Conservation (phyloP, 2,797 vertebrate genomes). For the Podarcis lilfordi region DNA sequence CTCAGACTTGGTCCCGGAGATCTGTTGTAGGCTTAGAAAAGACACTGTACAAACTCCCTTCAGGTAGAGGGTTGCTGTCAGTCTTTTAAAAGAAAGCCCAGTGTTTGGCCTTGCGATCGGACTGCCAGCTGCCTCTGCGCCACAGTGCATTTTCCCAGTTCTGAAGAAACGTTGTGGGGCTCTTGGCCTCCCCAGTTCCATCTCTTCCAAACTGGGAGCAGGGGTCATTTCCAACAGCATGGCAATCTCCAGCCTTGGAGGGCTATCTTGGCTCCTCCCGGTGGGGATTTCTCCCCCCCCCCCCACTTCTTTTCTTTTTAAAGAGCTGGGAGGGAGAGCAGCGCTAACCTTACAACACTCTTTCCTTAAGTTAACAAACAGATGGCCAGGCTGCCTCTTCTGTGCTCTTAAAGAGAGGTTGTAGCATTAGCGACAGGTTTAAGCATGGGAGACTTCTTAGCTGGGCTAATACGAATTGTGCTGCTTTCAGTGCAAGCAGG, state of each 20-base stretch:
- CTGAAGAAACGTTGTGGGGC: neutral
- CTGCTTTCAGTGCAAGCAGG: neutral
- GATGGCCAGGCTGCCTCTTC: neutral
- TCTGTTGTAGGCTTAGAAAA: neutral
- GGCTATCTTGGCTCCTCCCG: neutral
- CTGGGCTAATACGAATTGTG: too few species aligned
- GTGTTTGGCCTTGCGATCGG: neutral
- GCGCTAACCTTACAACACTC: too few species aligned
- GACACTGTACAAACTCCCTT: neutral
- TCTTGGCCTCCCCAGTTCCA: neutral
- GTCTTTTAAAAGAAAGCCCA: neutral
- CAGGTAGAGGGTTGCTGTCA: neutral
- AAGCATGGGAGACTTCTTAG: neutral
- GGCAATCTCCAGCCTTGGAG: neutral
- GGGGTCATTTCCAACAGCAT: too few species aligned
- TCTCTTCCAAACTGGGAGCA: neutral
- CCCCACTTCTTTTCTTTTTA: too few species aligned
- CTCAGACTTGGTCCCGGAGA: neutral
- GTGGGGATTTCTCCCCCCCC: neutral
- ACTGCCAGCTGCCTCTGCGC: neutral
- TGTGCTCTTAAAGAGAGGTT: neutral
- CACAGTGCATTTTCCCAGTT: neutral
- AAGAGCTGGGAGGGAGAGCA: neutral
- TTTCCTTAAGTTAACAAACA: neutral
- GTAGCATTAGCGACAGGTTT: neutral